Evolutionary conservation across 2,113 vertebrate species (phyloP).

Genomic region (Chloebia gouldiae): DNA sequence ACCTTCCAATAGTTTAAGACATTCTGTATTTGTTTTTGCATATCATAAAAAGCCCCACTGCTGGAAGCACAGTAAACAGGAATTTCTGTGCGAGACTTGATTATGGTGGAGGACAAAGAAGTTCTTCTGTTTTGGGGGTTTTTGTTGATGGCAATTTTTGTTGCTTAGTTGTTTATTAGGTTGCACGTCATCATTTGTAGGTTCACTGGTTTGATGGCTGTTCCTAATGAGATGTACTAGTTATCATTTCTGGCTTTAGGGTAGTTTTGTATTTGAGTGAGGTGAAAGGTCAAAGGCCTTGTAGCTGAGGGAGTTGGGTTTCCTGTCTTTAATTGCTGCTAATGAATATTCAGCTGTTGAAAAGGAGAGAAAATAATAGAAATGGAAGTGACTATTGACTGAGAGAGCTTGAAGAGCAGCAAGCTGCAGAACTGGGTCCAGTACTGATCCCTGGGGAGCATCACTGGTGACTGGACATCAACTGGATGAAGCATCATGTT

Average conservation of each 20-base stretch:
- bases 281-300: background rate
- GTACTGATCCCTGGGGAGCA: too few relatives aligned
- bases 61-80: background rate
- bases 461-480: background rate
- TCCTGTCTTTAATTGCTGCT: background rate
- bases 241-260: background rate
- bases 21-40: background rate
- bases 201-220: background rate
- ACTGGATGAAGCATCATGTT: background rate
- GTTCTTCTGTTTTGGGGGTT: background rate
- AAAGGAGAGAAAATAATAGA: background rate
- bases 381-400: background rate
- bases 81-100: background rate
- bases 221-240: background rate
- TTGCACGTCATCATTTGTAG: background rate
- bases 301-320: background rate
- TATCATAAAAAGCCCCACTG: background rate
- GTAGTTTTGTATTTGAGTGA: background rate
- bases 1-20: fast-evolving
- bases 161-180: background rate
- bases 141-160: background rate
- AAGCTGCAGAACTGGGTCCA: background rate
- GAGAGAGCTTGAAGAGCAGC: background rate
- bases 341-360: constrained; percentile 11
- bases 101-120: background rate